A percentile compares a stretch with the other conserved stretches of the same genome.
Evolutionary conservation across 1,140 invertebrate species (phyloP).

Genomic region (Paracyclopina nana): DNA sequence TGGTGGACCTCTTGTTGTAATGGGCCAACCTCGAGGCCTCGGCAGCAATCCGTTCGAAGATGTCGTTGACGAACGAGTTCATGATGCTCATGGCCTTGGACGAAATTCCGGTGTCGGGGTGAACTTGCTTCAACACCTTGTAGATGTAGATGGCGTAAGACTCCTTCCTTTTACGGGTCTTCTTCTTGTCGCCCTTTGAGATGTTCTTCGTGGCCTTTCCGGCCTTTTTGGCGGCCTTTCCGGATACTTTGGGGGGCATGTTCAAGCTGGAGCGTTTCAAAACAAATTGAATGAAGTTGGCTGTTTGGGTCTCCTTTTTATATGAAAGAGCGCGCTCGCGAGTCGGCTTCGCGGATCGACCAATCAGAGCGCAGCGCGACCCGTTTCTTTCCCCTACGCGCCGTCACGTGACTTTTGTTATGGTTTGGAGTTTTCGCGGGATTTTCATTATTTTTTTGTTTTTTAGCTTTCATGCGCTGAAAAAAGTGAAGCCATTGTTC

Average conservation of each 20-base stretch:
- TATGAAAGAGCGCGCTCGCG: too few species aligned
- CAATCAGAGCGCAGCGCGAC: too few species aligned
- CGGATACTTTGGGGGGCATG: slow-evolving; percentile 22
- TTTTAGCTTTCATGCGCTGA: too few species aligned
- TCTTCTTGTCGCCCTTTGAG: slow-evolving; percentile 28
- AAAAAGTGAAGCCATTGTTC: too few species aligned
- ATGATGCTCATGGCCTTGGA: slow-evolving; percentile 33
- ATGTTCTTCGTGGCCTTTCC: slow-evolving; percentile 24
- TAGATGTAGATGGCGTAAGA: slow-evolving; percentile 48
- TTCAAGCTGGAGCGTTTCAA: background rate
- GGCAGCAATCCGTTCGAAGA: slow-evolving; percentile 43
- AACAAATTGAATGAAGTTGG: too few species aligned
- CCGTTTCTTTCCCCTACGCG: too few species aligned
- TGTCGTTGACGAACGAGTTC: slow-evolving; percentile 40
- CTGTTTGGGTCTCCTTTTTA: too few species aligned
- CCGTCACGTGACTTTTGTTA: too few species aligned
- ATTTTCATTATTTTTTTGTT: too few species aligned
- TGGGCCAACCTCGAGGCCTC: slow-evolving; percentile 45
- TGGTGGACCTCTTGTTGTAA: slow-evolving; percentile 44
- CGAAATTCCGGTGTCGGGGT: slow-evolving; percentile 44
- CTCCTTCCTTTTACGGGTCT: slow-evolving; percentile 34
- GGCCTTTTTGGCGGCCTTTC: slow-evolving; percentile 24
- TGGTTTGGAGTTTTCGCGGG: too few species aligned
- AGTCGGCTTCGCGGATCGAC: too few species aligned
- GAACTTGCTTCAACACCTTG: slow-evolving; percentile 48